Evolutionary conservation across 37 sponge, comb jelly and placozoan genomes (phyloP).

Genomic region (Theonella swinhoei): DNA sequence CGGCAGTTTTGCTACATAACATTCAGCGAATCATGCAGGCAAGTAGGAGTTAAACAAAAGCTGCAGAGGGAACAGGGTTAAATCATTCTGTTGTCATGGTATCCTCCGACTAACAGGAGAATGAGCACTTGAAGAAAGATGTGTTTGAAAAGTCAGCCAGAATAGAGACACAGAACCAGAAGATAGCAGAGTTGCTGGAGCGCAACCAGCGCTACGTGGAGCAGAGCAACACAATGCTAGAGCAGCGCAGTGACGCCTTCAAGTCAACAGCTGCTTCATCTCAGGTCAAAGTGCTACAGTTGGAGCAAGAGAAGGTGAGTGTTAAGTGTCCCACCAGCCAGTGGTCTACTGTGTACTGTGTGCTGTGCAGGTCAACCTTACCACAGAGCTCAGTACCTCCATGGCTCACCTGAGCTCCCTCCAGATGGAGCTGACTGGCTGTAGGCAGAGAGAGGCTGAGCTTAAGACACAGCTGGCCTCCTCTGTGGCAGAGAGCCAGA

Average conservation of each 20-base stretch:
- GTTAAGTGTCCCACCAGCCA: not conserved
- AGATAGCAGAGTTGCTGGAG: conserved; percentile 91
- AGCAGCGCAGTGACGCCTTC: conserved; percentile 92
- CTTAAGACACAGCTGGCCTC: conserved; percentile 85
- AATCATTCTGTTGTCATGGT: not conserved
- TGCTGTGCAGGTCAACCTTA: conserved; percentile 44
- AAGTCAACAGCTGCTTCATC: conserved; percentile 86
- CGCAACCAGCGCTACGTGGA: conserved; percentile 94
- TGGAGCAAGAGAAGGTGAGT: conserved; percentile 90
- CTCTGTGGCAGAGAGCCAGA: conserved; percentile 72
- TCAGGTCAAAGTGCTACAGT: conserved; percentile 78
- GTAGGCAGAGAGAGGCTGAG: conserved; percentile 61
- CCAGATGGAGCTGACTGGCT: conserved; percentile 61
- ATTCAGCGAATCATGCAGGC: conserved; percentile 90
- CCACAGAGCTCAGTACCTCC: conserved; percentile 66
- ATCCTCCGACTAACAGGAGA: conserved; percentile 53
- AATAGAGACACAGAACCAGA: conserved; percentile 90
- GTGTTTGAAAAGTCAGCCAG: conserved; percentile 92
- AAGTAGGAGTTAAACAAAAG: not conserved
- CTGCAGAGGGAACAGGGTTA: not conserved
- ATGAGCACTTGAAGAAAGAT: conserved; percentile 86
- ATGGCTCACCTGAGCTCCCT: conserved; percentile 70
- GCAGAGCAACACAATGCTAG: conserved; percentile 91
- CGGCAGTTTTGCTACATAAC: conserved; percentile 88
- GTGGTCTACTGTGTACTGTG: not conserved